Conservation (phyloP, 1,140 invertebrate genomes). For the Macrosteles quadrilineatus region DNA sequence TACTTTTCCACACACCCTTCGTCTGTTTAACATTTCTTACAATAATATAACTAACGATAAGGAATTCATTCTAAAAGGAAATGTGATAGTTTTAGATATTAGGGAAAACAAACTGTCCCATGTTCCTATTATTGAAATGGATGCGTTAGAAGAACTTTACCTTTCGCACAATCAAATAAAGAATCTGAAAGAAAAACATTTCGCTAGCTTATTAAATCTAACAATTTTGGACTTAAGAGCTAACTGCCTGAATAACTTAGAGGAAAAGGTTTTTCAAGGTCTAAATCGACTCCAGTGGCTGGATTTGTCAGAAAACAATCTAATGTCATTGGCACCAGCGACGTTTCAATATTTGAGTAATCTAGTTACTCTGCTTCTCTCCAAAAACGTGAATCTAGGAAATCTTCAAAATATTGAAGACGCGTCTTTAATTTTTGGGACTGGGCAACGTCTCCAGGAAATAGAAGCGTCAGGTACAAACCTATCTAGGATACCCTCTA, state of each 20-base stretch:
- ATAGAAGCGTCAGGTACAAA: constrained; percentile 81
- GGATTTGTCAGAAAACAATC: constrained; percentile 50
- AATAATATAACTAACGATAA: constrained; percentile 15
- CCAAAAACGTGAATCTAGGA: constrained; percentile 39
- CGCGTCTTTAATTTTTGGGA: constrained; percentile 43
- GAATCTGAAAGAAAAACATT: constrained; percentile 53
- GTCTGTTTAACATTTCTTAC: constrained; percentile 1
- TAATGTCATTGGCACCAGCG: constrained; percentile 53
- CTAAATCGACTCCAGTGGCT: constrained; percentile 63
- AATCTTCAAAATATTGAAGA: constrained; percentile 31
- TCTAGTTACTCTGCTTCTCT: constrained; percentile 68
- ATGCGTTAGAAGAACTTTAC: constrained; percentile 42
- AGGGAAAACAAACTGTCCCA: constrained; percentile 16
- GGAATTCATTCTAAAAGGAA: constrained; percentile 2
- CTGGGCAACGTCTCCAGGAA: constrained; percentile 65
- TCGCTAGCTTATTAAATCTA: constrained; percentile 51
- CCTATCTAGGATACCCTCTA: constrained; percentile 75
- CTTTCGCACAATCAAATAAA: constrained; percentile 55
- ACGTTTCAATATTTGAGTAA: constrained; percentile 52
- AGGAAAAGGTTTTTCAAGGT: constrained; percentile 57
- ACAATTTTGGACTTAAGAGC: constrained; percentile 62
- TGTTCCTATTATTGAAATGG: background rate
- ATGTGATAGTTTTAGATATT: constrained; percentile 15
- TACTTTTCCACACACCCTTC: background rate
- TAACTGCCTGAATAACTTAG: constrained; percentile 63